phyloP scores from a whole-genome alignment of 2,888 invertebrate species.

The Anoplius nigerrimus region DNA sequence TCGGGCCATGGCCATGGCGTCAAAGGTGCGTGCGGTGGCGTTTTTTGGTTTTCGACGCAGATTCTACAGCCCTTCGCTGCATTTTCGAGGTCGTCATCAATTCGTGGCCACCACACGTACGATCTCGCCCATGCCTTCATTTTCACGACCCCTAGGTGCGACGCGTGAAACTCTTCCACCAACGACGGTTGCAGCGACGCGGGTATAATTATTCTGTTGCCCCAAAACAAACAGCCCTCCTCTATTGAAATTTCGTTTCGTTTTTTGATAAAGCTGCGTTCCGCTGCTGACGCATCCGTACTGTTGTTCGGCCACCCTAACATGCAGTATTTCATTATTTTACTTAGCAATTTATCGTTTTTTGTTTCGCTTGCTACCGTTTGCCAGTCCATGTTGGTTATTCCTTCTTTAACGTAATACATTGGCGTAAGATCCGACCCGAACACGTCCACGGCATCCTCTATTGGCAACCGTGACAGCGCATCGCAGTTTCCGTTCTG shows the following conservation, averaged over 20 bases:
- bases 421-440: background rate
- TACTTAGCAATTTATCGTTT: constrained; percentile 27
- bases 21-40: constrained; percentile 15
- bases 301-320: constrained; percentile 12
- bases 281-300: constrained; percentile 10
- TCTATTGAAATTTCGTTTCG: constrained; percentile 28
- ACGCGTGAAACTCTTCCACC: constrained; percentile 6
- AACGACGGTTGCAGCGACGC: background rate
- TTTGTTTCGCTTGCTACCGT: constrained; percentile 28
- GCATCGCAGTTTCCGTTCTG: constrained; percentile 30
- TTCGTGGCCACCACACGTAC: constrained; percentile 29
- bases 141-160: constrained; percentile 23
- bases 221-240: constrained; percentile 24
- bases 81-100: constrained; percentile 23
- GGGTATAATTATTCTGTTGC: constrained; percentile 3
- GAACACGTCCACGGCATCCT: constrained; percentile 14
- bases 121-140: constrained; percentile 27
- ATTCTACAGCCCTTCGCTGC: constrained; percentile 3
- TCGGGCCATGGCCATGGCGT: constrained; percentile 16
- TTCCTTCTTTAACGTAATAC: background rate
- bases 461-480: constrained; percentile 29
- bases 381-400: constrained; percentile 3
- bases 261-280: constrained; percentile 23
- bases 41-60: constrained; percentile 7
- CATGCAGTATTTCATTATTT: constrained; percentile 19